phyloP scores from a whole-genome alignment of 2,888 invertebrate genomes.

The Drosophila merina region DNA sequence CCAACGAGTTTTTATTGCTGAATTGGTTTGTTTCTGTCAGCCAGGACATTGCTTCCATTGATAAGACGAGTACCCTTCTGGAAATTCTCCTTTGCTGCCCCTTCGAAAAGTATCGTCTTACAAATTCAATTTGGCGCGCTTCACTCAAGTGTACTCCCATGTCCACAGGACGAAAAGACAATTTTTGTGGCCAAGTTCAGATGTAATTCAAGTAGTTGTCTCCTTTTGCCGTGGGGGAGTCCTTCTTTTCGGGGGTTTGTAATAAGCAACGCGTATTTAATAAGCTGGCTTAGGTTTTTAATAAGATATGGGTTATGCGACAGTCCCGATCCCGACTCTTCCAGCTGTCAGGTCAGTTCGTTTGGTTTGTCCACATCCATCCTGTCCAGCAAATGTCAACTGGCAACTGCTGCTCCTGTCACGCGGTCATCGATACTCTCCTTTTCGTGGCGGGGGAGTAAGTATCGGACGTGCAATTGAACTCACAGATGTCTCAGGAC shows the following conservation, averaged over 20 bases:
- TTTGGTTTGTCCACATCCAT: conserved; percentile 16
- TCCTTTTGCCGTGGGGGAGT: conserved; percentile 50
- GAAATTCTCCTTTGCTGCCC: not conserved
- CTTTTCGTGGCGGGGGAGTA: conserved; percentile 17
- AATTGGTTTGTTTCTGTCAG: conserved; percentile 58
- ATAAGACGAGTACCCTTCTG: conserved; percentile 61
- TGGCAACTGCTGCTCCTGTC: conserved; percentile 56
- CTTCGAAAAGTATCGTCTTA: conserved; percentile 75
- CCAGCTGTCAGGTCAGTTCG: conserved; percentile 74
- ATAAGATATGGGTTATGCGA: conserved; percentile 66
- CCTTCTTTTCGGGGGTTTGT: conserved; percentile 45
- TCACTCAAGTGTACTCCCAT: conserved; percentile 76
- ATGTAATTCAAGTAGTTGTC: conserved; percentile 77
- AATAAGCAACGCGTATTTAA: conserved; percentile 63
- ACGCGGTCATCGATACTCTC: conserved; percentile 77
- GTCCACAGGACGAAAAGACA: conserved; percentile 63
- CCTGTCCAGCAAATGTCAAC: conserved; percentile 32
- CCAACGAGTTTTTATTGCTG: conserved; percentile 50
- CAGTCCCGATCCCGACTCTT: conserved; percentile 46
- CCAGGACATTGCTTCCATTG: conserved; percentile 33
- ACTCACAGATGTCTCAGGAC: conserved; percentile 30
- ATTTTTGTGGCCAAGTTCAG: conserved; percentile 58
- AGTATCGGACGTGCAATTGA: conserved; percentile 16
- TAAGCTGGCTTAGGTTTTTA: conserved; percentile 78
- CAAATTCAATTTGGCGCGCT: conserved; percentile 81